Evolutionary conservation across 2,113 vertebrate genomes (phyloP).

Genomic region (Anhinga anhinga): DNA sequence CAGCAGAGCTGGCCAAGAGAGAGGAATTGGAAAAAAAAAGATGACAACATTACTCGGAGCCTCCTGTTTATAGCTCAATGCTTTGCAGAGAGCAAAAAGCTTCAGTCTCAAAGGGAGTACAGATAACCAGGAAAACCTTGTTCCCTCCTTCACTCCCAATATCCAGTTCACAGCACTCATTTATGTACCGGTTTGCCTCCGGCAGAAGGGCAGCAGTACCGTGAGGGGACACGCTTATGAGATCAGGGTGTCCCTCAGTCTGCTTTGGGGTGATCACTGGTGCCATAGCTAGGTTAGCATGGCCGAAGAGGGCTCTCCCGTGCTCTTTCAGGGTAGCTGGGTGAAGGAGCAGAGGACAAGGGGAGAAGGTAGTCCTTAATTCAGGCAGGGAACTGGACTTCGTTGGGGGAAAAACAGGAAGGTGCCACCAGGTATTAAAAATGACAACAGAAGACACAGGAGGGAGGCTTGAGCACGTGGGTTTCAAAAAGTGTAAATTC

Average conservation of each 20-base stretch:
- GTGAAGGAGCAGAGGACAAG: neutral
- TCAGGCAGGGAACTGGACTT: neutral
- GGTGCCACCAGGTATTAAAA: neutral
- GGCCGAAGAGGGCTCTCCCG: neutral
- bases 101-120: neutral
- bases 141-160: neutral
- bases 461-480: neutral
- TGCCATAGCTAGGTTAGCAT: neutral
- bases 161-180: neutral
- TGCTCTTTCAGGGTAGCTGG: neutral
- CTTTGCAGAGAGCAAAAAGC: neutral
- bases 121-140: neutral
- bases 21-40: no score
- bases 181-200: rapidly evolving
- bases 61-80: neutral
- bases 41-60: neutral
- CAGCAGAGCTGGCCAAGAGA: neutral
- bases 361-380: neutral
- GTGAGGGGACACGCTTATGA: rapidly evolving
- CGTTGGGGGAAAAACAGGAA: neutral
- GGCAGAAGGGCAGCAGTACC: neutral
- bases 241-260: neutral
- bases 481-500: neutral
- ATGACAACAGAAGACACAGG: neutral
- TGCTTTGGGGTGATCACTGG: neutral